Percentiles rank a stretch among this genome's conserved stretches.
Evolutionary conservation across 1,140 invertebrate genomes (phyloP).

Genomic region (Saccostrea echinata): DNA sequence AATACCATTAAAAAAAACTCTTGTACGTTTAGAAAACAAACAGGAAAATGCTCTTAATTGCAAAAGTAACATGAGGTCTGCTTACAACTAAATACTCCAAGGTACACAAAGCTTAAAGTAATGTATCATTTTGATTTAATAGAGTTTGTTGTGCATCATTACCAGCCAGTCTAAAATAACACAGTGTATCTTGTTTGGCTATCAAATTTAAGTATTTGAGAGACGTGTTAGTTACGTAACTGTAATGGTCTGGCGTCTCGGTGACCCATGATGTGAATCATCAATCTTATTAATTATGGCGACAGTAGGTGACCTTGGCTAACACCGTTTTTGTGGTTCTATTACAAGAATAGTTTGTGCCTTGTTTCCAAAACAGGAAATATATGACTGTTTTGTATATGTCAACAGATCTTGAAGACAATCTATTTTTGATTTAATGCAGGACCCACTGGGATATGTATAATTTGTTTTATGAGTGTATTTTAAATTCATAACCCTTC

Average conservation of each 20-base stretch:
- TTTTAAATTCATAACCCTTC: too few relatives aligned
- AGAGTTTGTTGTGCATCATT: not conserved
- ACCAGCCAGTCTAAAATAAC: not conserved
- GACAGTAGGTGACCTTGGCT: conserved; percentile 4
- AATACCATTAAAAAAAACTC: not conserved
- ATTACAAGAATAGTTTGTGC: not conserved
- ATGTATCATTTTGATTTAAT: not conserved
- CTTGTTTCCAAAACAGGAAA: conserved; percentile 6
- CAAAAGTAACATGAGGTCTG: not conserved
- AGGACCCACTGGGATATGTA: not conserved
- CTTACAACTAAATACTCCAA: not conserved
- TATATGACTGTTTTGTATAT: not conserved
- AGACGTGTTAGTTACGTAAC: conserved; percentile 24
- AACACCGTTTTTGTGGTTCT: not conserved
- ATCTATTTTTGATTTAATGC: not conserved
- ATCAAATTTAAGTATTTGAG: not conserved
- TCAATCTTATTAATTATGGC: not conserved
- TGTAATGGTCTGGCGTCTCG: not conserved
- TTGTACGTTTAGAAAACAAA: not conserved
- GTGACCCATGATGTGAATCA: not conserved
- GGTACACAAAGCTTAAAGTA: not conserved
- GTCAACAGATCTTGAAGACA: conserved; percentile 16
- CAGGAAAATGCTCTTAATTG: not conserved
- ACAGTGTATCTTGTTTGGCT: not conserved
- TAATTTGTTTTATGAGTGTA: too few relatives aligned